Percentiles rank a stretch among this genome's conserved stretches.
phyloP scores from a whole-genome alignment of 2,888 invertebrate species.

The Carterocephalus palaemon region DNA sequence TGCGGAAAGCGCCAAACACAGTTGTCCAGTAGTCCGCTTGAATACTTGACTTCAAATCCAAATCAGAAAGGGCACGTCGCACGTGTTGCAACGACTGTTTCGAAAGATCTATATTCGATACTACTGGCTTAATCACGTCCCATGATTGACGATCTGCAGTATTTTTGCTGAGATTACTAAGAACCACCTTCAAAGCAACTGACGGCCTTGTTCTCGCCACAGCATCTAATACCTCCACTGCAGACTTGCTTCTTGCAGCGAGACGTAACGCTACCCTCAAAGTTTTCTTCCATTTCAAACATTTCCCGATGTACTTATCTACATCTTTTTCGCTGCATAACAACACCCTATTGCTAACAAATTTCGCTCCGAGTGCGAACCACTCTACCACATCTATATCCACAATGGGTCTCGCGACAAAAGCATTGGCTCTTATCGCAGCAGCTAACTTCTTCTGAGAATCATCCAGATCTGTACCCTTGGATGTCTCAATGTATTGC shows the following conservation, averaged over 20 bases:
- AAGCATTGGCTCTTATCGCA: constrained; percentile 44
- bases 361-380: constrained; percentile 46
- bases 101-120: constrained; percentile 36
- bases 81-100: constrained; percentile 27
- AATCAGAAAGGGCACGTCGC: constrained; percentile 25
- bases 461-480: constrained; percentile 26
- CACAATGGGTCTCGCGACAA: constrained; percentile 41
- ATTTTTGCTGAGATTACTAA: constrained; percentile 34
- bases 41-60: constrained; percentile 36
- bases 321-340: constrained; percentile 37
- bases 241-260: constrained; percentile 36
- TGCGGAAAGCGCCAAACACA: constrained; percentile 37
- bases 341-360: constrained; percentile 43
- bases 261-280: constrained; percentile 42
- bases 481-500: not conserved
- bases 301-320: constrained; percentile 33
- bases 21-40: constrained; percentile 44
- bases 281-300: constrained; percentile 43
- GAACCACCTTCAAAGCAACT: constrained; percentile 40
- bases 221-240: constrained; percentile 32
- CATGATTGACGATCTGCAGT: constrained; percentile 40
- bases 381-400: constrained; percentile 42
- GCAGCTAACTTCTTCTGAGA: constrained; percentile 34
- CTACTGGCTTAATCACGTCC: constrained; percentile 41
- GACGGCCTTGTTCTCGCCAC: constrained; percentile 40